Evolutionary conservation across 2,113 vertebrate genomes (phyloP).

Genomic region (Xiphophorus hellerii): DNA sequence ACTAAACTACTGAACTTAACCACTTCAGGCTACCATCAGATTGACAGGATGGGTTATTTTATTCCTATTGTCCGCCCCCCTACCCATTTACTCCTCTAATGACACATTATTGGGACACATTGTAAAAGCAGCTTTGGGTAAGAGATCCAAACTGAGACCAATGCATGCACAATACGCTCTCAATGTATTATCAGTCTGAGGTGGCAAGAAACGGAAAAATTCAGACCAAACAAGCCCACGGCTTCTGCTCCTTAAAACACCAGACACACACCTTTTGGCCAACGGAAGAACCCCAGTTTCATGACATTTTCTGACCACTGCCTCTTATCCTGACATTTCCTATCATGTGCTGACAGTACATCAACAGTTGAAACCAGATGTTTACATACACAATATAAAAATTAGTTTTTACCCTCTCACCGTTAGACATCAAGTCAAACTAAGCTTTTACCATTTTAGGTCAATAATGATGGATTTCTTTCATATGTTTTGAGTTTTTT

Average conservation of each 20-base stretch:
- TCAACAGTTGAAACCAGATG: not conserved
- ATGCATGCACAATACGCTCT: slow-evolving; percentile 25
- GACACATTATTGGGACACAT: slow-evolving; percentile 31
- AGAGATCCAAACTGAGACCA: slow-evolving; percentile 51
- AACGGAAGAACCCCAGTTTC: slow-evolving; percentile 28
- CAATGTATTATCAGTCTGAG: slow-evolving; percentile 27
- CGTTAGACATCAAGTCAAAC: not conserved
- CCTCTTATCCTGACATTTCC: slow-evolving; percentile 66
- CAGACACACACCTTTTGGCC: slow-evolving; percentile 78
- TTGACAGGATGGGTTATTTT: slow-evolving; percentile 23
- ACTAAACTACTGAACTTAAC: slow-evolving; percentile 40
- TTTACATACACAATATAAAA: not conserved
- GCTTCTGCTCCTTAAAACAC: slow-evolving; percentile 20
- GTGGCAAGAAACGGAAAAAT: slow-evolving; percentile 18
- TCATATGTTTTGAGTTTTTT: not conserved
- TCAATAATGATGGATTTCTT: not conserved
- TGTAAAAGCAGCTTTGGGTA: slow-evolving; percentile 75
- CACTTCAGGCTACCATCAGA: slow-evolving; percentile 38
- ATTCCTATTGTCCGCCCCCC: slow-evolving; percentile 46
- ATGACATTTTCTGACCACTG: slow-evolving; percentile 45
- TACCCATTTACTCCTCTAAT: slow-evolving; percentile 21
- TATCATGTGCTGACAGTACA: slow-evolving; percentile 62
- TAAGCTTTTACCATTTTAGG: not conserved
- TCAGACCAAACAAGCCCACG: slow-evolving; percentile 12
- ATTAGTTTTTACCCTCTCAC: not conserved